These are phyloP conservation scores for Halictus quadricinctus DNA, from an alignment of 2,888 invertebrate species.

Conservation along the genomic window DNA sequence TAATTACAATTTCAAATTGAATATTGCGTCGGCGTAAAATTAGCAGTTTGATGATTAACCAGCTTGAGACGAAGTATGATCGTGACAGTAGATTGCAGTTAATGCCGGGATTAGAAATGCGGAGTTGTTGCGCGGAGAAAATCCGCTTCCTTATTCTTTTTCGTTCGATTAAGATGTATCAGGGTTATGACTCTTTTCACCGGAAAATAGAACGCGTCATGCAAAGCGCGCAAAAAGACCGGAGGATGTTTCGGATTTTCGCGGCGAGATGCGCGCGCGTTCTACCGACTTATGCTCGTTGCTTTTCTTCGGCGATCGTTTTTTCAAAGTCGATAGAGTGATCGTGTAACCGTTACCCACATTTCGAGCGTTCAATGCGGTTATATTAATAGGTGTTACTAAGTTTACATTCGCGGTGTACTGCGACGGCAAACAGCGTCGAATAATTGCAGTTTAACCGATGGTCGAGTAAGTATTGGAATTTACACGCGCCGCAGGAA, in stretches of 20 bases:
- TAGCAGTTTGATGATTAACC: not conserved
- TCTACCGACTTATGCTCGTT: slow-evolving; percentile 28
- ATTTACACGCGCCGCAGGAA: not conserved
- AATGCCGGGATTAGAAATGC: not conserved
- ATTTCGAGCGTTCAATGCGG: not conserved
- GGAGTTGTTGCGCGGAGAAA: not conserved
- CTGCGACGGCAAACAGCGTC: not conserved
- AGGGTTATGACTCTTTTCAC: slow-evolving; percentile 7
- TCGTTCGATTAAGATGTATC: not conserved
- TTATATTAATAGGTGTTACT: not conserved
- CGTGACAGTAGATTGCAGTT: not conserved
- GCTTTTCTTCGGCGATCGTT: slow-evolving; percentile 22
- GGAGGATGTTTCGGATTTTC: slow-evolving; percentile 20
- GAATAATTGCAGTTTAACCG: not conserved
- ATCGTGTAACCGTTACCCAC: slow-evolving; percentile 28
- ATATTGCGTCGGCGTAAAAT: not conserved
- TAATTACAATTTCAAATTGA: not conserved
- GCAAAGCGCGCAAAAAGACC: not conserved
- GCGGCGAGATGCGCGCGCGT: slow-evolving; percentile 11
- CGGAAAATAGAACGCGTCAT: not conserved
- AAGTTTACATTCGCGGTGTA: not conserved
- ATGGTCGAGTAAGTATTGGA: not conserved
- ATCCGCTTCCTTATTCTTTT: not conserved
- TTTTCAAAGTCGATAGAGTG: slow-evolving; percentile 6
- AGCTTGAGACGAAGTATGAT: not conserved